Conservation (phyloP, 2,797 vertebrate species). For the Girardinus metallicus region DNA sequence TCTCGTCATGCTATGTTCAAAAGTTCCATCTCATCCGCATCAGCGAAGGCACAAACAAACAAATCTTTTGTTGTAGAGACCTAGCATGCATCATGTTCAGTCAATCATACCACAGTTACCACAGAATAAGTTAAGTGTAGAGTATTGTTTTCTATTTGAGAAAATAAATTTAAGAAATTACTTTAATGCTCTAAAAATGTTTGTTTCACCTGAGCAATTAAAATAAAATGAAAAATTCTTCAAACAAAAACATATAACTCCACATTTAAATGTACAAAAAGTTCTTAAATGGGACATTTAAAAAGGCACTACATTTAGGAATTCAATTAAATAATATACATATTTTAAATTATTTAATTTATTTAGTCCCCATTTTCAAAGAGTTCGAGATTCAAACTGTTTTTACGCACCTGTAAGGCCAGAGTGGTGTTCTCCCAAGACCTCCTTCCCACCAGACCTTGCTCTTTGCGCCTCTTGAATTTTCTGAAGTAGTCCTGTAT, state of each 20-base stretch:
- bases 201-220: background rate
- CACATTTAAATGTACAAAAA: background rate
- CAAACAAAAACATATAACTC: background rate
- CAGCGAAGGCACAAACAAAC: background rate
- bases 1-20: background rate
- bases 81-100: background rate
- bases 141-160: background rate
- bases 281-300: background rate
- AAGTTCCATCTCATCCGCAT: background rate
- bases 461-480: slow-evolving; percentile 99
- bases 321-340: background rate
- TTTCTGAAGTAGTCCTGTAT: slow-evolving; percentile 99
- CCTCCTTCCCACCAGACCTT: slow-evolving; percentile 93
- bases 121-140: too few species aligned
- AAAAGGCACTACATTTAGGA: background rate
- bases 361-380: background rate
- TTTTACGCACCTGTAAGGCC: slow-evolving; percentile 90
- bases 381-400: background rate
- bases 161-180: background rate
- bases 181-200: background rate
- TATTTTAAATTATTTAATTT: background rate
- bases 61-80: background rate
- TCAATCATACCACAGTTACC: background rate
- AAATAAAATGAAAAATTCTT: background rate
- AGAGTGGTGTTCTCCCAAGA: slow-evolving; percentile 92